Conservation (phyloP, 2,113 vertebrate species). For the Falco punctatus region DNA sequence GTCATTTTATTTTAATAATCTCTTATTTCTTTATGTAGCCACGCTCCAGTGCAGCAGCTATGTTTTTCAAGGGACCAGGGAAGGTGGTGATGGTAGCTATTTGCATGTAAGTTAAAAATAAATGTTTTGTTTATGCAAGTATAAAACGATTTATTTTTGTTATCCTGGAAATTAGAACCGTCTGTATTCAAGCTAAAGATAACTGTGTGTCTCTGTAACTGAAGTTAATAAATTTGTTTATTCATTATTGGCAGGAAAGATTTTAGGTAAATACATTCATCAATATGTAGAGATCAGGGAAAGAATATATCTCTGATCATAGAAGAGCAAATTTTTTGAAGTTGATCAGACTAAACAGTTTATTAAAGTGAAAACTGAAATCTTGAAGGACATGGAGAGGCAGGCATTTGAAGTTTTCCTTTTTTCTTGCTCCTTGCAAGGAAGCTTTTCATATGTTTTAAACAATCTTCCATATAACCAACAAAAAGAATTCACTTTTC, state of each 20-base stretch:
- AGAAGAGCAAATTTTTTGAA: not conserved
- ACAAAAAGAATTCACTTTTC: not conserved
- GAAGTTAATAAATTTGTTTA: not conserved
- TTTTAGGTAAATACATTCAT: not conserved
- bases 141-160: not conserved
- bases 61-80: conserved; percentile 93
- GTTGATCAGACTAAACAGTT: not conserved
- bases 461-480: not conserved
- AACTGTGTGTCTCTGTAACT: not conserved
- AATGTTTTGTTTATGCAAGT: not conserved
- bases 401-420: not conserved
- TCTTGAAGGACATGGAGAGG: not conserved
- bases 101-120: conserved; percentile 92
- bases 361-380: not conserved
- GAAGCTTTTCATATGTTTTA: not conserved
- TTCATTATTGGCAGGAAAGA: not conserved
- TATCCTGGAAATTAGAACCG: not conserved
- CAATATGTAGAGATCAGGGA: not conserved
- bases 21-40: conserved; percentile 79
- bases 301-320: not conserved
- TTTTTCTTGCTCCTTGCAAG: not conserved
- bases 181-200: not conserved
- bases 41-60: conserved; percentile 83
- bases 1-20: not conserved
- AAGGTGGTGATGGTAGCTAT: conserved; percentile 99